Base-by-base conservation (phyloP, 2,797 vertebrate species). In the Coregonus sp. region DNA sequence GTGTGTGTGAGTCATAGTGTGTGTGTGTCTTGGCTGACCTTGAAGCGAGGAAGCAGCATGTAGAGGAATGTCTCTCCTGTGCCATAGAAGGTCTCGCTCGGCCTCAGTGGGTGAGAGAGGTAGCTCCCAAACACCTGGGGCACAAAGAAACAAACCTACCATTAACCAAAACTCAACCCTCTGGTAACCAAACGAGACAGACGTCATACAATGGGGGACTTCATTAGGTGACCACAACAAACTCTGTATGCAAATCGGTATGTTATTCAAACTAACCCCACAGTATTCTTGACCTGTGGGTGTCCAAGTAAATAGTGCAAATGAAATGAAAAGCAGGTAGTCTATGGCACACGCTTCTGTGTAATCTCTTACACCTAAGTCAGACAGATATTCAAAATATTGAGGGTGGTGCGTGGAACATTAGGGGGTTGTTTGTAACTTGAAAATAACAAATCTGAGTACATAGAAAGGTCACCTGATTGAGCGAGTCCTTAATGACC, bases 31-130 rank as follows among this genome's bases (percentile, higher is more conserved):
- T 1, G 25, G 1, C 70, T 80, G 61, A 95, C 95, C 93, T 96
- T 95, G 85, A 95, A 94, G 54, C 93, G 93, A 80, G 94, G 95
- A 82, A 93, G 93, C 77, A 95, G 84, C 89, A 94, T 94, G 83
- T 94, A 96, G 73, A 96, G 92, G 82, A 96, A 96, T 0, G 95
- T 95, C 86, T 96, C 94, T 82, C 95, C 95, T 1, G 95, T 96
- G 47, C 95, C 95, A 4, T 95, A 95, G 82, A 95, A 96, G 0
- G 47, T 88, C 66, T 95, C 95, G 50, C 95, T 95, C 15, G 78
- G 91, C 82, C 82, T 93, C 82, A 95, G 87, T 0, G 94, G 90
- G 80, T 96, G 93, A 70, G 95, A 95, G 11, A 95, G 92, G 78
- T 95, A 95, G 61, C 92, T 91, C 6, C 95, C 95, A 56, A 96